Conservation (phyloP, 2,113 vertebrate species). For the Procavia capensis region DNA sequence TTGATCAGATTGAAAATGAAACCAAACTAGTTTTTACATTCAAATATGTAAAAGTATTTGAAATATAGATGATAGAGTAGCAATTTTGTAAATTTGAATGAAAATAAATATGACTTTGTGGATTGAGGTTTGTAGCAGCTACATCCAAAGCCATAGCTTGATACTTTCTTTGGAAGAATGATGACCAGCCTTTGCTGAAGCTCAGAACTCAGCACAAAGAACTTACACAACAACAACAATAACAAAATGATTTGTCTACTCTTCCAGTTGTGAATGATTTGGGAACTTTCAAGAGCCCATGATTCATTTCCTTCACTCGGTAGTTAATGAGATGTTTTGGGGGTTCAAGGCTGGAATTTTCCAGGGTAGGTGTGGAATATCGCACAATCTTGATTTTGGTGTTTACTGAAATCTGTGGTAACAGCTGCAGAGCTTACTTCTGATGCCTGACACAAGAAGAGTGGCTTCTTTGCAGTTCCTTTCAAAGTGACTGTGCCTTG, state of each 20-base stretch:
- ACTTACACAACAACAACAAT: not conserved
- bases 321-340: not conserved
- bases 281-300: not conserved
- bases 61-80: too few species aligned
- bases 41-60: not conserved
- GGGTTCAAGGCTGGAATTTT: not conserved
- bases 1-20: not conserved
- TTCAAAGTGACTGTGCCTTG: constrained; percentile 18
- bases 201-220: constrained; percentile 7
- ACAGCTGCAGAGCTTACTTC: not conserved
- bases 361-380: not conserved
- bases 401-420: not conserved
- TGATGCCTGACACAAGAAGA: constrained; percentile 48
- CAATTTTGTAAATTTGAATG: not conserved
- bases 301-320: not conserved
- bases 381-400: not conserved
- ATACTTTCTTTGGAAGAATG: not conserved
- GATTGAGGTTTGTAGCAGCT: not conserved
- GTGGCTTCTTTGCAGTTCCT: not conserved
- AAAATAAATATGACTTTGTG: not conserved
- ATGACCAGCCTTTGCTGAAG: not conserved
- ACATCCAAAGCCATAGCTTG: too few species aligned
- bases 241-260: not conserved
- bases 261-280: not conserved
- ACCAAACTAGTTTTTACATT: not conserved